Evolutionary conservation across 2,888 invertebrate genomes (phyloP), one percentile per base, ranked within the genome.

Genomic region (Tetragonisca angustula): DNA sequence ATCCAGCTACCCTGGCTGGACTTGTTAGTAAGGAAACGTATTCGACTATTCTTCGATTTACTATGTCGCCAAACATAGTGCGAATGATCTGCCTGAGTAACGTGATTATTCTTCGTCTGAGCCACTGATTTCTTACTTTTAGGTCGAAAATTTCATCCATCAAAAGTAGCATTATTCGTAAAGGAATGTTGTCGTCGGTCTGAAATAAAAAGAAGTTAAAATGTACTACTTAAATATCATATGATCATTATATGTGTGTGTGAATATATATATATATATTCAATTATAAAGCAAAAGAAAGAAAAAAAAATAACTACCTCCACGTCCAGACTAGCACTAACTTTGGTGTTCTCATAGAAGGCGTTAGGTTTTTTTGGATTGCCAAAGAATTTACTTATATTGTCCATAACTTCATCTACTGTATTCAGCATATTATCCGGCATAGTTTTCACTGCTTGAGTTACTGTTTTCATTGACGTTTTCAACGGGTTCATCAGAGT

Each of bases 71-170:
- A 92, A 97, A 97, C 95, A 97, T 97, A 27, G 97, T 97, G 87
- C 97, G 96, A 71, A 98, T 96, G 76, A 98, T 96, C 94, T 97
- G 97, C 27, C 97, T 95, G 32, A 98, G 94, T 65, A 98, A 95
- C 19, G 97, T 96, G 13, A 98, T 96, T 87, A 98, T 96, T 80
- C 97, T 95, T 74, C 97, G 95, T 61, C 98, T 94, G 73, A 98
- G 95, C 98, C 98, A 98, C 90, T 97, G 97, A 93, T 97, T 97
- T 88, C 97, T 95, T 72, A 97, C 96, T 93, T 97, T 96, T 82
- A 98, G 95, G 93, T 98, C 98, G 94, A 98, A 98, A 6, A 98
- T 97, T 95, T 98, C 98, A 92, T 98, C 97, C 96, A 98, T 96
- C 76, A 98, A 94, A 36, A 98, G 95, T 74, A 98, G 94, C 95